Conservation (phyloP, 2,113 vertebrate species). For the Lophius piscatorius region DNA sequence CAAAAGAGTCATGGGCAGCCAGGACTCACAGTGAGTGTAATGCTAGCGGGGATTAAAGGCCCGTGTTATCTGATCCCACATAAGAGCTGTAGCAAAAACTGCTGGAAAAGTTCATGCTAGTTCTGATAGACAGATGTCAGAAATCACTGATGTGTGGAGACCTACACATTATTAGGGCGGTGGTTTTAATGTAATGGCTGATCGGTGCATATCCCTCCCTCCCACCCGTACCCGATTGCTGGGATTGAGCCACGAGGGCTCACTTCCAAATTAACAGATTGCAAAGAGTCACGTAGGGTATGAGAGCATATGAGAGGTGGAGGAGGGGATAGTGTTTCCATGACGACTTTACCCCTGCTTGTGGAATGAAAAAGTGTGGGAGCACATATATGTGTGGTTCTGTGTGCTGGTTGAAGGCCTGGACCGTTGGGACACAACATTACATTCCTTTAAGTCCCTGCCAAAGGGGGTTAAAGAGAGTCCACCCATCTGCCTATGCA, state of each 20-base stretch:
- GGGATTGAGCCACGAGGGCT: slow-evolving; percentile 50
- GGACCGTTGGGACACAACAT: slow-evolving; percentile 55
- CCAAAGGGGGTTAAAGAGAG: too few relatives aligned
- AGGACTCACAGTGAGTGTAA: too few relatives aligned
- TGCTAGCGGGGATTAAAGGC: too few relatives aligned
- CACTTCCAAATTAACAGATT: slow-evolving; percentile 76
- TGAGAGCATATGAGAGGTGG: slow-evolving; percentile 43
- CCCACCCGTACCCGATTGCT: slow-evolving; percentile 27
- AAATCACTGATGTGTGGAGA: too few relatives aligned
- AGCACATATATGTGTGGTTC: background rate
- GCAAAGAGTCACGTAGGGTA: slow-evolving; percentile 65
- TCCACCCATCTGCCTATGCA: too few relatives aligned
- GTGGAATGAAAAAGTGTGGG: slow-evolving; percentile 26
- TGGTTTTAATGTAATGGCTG: too few relatives aligned
- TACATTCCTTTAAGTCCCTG: background rate
- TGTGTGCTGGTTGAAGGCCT: slow-evolving; percentile 22
- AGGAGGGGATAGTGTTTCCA: slow-evolving; percentile 62
- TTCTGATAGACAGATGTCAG: too few relatives aligned
- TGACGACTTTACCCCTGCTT: slow-evolving; percentile 75
- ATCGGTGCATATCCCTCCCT: background rate
- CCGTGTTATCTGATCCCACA: too few relatives aligned
- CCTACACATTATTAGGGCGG: too few relatives aligned
- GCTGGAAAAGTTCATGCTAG: too few relatives aligned
- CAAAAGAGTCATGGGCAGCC: too few relatives aligned
- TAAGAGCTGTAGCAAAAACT: too few relatives aligned